Evolutionary conservation across 2,888 invertebrate species (phyloP).

Genomic region (Punctoribates punctum): DNA sequence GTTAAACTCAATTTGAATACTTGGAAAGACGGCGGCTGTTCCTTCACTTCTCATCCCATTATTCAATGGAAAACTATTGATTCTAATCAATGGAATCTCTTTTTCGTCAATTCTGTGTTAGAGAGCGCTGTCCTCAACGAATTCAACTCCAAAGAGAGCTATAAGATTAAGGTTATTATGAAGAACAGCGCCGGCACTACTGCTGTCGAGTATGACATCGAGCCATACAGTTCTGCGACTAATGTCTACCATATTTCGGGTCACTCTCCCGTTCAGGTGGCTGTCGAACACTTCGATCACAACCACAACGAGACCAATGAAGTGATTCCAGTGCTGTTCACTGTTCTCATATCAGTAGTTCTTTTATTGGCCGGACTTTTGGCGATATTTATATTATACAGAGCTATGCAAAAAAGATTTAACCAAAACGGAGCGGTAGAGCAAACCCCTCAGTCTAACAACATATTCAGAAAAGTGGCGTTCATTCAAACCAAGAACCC

Average conservation of each 20-base stretch:
- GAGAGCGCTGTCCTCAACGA: conserved; percentile 30
- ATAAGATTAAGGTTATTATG: conserved; percentile 47
- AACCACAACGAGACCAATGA: background rate
- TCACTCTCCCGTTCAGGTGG: conserved; percentile 19
- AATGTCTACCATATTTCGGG: conserved; percentile 30
- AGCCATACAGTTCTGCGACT: background rate
- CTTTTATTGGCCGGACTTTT: conserved; percentile 31
- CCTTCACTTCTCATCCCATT: conserved; percentile 50
- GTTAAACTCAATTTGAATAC: conserved; percentile 50
- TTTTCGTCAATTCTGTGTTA: conserved; percentile 18
- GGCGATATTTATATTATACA: conserved; percentile 21
- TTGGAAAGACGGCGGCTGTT: conserved; percentile 54
- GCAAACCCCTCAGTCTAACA: background rate
- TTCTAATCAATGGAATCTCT: conserved; percentile 45
- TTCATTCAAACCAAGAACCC: conserved; percentile 17
- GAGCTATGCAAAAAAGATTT: conserved; percentile 34
- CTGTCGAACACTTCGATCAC: conserved; percentile 21
- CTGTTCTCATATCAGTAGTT: conserved; percentile 32
- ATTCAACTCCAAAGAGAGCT: conserved; percentile 30
- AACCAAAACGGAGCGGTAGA: conserved; percentile 18
- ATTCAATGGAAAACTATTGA: conserved; percentile 44
- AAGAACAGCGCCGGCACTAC: conserved; percentile 48
- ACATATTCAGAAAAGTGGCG: conserved; percentile 33
- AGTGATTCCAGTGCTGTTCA: conserved; percentile 22
- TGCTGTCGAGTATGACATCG: conserved; percentile 45